Conservation (phyloP, 35 echinoderm and acorn worm species). For the Nesometra sesokonis region DNA sequence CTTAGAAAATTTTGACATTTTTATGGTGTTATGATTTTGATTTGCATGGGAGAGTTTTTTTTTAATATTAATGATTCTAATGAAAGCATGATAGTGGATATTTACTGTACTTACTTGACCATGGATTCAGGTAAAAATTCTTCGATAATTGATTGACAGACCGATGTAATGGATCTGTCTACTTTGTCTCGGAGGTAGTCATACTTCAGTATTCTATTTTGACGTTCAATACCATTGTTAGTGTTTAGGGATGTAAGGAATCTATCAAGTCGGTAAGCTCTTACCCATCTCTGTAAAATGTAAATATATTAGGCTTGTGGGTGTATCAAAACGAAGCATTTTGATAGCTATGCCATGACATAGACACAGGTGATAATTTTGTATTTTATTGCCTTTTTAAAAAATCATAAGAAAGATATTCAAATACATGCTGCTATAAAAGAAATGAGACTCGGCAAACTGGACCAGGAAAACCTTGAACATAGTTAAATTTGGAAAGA, state of each 20-base stretch:
- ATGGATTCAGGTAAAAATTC: slow-evolving; percentile 11
- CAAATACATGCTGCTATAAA: too few relatives aligned
- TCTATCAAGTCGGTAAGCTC: slow-evolving; percentile 5
- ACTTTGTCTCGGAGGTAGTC: slow-evolving; percentile 9
- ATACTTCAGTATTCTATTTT: slow-evolving; percentile 7
- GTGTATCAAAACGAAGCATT: too few relatives aligned
- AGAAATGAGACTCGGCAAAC: too few relatives aligned
- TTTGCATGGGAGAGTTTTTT: not conserved
- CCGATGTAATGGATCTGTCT: slow-evolving; percentile 15
- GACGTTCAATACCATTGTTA: slow-evolving; percentile 2
- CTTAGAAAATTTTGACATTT: not conserved
- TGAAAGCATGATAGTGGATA: not conserved
- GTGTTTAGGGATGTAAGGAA: slow-evolving; percentile 5
- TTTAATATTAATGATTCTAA: not conserved
- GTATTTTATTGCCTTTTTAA: too few relatives aligned
- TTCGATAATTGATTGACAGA: slow-evolving; percentile 1
- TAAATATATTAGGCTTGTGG: too few relatives aligned
- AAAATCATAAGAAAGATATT: too few relatives aligned
- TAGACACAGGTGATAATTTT: too few relatives aligned
- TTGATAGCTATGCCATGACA: too few relatives aligned
- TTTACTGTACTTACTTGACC: slow-evolving; percentile 1
- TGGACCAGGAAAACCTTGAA: too few relatives aligned
- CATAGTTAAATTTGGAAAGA: too few relatives aligned
- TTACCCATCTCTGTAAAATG: slow-evolving; percentile 17
- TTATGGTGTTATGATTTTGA: too few relatives aligned